Conservation (phyloP, 2,113 vertebrate genomes). For the Nansenia antarctica region DNA sequence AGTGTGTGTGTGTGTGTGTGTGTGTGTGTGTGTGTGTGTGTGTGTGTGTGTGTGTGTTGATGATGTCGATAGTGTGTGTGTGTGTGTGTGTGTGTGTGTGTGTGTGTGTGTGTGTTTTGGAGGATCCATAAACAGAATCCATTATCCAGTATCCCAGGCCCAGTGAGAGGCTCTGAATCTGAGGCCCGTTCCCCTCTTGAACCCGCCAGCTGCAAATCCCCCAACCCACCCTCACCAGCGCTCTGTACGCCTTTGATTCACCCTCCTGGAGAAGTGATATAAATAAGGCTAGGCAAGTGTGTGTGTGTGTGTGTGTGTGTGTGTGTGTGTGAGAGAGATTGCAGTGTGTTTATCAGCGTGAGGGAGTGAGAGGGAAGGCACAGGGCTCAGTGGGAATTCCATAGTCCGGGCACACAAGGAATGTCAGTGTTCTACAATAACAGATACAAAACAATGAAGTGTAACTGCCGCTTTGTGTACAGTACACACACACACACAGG, state of each 20-base stretch:
- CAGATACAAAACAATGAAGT: slow-evolving; percentile 14
- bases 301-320: not conserved
- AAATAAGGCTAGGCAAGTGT: not conserved
- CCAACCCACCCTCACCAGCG: not conserved
- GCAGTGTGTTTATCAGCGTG: not conserved
- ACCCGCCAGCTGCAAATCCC: not conserved
- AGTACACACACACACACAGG: slow-evolving; percentile 14
- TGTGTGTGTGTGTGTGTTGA: not conserved
- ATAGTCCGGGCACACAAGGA: slow-evolving; percentile 38
- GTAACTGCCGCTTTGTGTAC: slow-evolving; percentile 27
- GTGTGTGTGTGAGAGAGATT: not conserved
- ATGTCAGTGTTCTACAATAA: slow-evolving; percentile 21
- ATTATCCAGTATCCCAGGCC: slow-evolving; percentile 24
- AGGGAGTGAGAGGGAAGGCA: slow-evolving; percentile 18
- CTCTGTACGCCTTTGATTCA: slow-evolving; percentile 32
- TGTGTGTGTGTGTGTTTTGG: too few species aligned
- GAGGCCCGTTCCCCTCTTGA: too few species aligned
- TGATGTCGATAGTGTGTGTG: not conserved
- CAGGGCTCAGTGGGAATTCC: slow-evolving; percentile 46
- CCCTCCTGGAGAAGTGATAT: slow-evolving; percentile 28
- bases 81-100: too few species aligned
- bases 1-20: too few species aligned
- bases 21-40: not conserved
- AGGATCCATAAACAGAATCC: not conserved
- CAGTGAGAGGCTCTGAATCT: not conserved